Conservation (phyloP, 2,797 vertebrate genomes). For the Mycteria americana region DNA sequence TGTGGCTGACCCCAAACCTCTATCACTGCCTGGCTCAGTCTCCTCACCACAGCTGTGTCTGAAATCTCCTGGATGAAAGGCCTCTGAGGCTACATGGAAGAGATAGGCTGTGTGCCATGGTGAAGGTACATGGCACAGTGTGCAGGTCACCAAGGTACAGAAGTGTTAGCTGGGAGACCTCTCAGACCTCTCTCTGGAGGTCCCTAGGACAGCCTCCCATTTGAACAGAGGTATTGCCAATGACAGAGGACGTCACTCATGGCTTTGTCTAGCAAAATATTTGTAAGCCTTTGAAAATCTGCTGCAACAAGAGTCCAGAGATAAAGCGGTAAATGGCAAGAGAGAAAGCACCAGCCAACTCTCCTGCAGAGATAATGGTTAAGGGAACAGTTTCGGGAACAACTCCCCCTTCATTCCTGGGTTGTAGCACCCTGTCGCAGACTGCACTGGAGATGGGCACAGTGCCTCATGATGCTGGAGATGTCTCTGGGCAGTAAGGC, state of each 20-base stretch:
- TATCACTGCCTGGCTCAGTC: not conserved
- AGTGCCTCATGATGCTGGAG: not conserved
- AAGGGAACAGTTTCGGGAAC: not conserved
- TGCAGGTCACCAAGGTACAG: not conserved
- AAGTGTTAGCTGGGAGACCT: not conserved
- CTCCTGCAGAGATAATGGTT: not conserved
- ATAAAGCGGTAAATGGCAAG: not conserved
- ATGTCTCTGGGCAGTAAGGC: not conserved
- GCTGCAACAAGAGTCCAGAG: not conserved
- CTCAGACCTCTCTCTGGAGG: not conserved
- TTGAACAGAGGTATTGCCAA: not conserved
- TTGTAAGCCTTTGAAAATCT: not conserved
- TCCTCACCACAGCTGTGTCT: not conserved
- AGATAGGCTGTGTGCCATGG: not conserved
- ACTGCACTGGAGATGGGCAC: not conserved
- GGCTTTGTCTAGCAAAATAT: not conserved
- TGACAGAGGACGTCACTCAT: not conserved
- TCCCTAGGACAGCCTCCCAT: not conserved
- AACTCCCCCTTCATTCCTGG: not conserved
- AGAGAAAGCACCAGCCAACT: not conserved
- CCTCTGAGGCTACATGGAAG: not conserved
- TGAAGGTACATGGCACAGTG: not conserved
- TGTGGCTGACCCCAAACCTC: not conserved
- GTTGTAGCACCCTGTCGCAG: not conserved
- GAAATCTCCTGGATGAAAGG: not conserved